Evolutionary conservation across 2,888 invertebrate species (phyloP).

Genomic region (Protophormia terraenovae): DNA sequence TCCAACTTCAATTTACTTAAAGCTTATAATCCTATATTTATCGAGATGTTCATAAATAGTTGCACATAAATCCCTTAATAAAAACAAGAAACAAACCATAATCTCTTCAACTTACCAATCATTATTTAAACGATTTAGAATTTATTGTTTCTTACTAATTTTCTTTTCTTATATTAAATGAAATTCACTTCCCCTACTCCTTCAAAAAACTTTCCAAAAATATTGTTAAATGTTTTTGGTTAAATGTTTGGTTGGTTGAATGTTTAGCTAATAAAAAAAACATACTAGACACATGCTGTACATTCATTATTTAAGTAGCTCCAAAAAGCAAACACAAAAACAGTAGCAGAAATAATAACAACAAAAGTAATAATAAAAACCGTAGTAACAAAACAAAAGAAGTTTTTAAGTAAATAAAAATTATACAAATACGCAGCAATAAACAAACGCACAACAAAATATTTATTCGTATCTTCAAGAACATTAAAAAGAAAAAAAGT

Average conservation of each 20-base stretch:
- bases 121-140: not conserved
- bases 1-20: not conserved
- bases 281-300: constrained; percentile 1
- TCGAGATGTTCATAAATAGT: not conserved
- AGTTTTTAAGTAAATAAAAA: not conserved
- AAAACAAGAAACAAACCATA: not conserved
- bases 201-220: not conserved
- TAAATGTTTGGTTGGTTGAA: not conserved
- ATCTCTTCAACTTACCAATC: constrained; percentile 19
- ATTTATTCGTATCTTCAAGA: not conserved
- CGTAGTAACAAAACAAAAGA: not conserved
- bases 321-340: not conserved
- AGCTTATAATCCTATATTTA: not conserved
- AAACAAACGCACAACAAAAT: not conserved
- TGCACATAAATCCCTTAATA: not conserved
- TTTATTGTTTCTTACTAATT: not conserved
- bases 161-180: not conserved
- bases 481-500: not conserved
- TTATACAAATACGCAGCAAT: not conserved
- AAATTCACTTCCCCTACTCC: not conserved
- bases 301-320: constrained; percentile 20
- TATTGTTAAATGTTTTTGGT: not conserved
- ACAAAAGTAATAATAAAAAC: not conserved
- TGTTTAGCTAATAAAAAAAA: not conserved
- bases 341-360: not conserved